Evolutionary conservation across 2,888 invertebrate species (phyloP).

Genomic region (Raillietiella orientalis): DNA sequence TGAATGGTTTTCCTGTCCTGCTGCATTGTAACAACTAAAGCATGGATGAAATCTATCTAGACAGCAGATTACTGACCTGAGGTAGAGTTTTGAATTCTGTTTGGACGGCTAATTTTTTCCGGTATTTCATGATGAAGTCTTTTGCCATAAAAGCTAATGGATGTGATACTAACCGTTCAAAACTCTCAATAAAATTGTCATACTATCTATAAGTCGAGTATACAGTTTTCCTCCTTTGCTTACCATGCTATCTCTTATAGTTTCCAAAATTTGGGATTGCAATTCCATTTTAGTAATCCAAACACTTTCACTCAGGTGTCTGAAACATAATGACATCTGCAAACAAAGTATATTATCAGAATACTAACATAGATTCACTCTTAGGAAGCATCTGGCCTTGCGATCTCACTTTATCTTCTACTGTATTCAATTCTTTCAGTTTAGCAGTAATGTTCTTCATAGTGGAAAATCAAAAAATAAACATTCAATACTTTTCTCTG

Average conservation of each 20-base stretch:
- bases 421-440: conserved; percentile 26
- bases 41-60: too few relatives aligned
- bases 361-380: conserved; percentile 18
- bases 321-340: conserved; percentile 10
- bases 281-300: conserved; percentile 33
- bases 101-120: too few relatives aligned
- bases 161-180: conserved; percentile 32
- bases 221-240: too few relatives aligned
- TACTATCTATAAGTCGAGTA: conserved; percentile 23
- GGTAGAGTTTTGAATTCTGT: too few relatives aligned
- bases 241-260: conserved; percentile 13
- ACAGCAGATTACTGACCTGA: too few relatives aligned
- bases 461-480: conserved; percentile 6
- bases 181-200: conserved; percentile 28
- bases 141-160: conserved; percentile 33
- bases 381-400: conserved; percentile 25
- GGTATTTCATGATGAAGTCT: conserved; percentile 39
- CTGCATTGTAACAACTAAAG: too few relatives aligned
- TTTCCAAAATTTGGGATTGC: conserved; percentile 28
- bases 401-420: conserved; percentile 32
- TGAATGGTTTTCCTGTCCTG: too few relatives aligned
- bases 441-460: conserved; percentile 29
- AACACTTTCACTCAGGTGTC: conserved; percentile 17
- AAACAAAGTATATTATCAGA: conserved; percentile 3
- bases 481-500: conserved; percentile 5